phyloP scores from a whole-genome alignment of 1,140 invertebrate species.

The Drosophila equinoxialis region DNA sequence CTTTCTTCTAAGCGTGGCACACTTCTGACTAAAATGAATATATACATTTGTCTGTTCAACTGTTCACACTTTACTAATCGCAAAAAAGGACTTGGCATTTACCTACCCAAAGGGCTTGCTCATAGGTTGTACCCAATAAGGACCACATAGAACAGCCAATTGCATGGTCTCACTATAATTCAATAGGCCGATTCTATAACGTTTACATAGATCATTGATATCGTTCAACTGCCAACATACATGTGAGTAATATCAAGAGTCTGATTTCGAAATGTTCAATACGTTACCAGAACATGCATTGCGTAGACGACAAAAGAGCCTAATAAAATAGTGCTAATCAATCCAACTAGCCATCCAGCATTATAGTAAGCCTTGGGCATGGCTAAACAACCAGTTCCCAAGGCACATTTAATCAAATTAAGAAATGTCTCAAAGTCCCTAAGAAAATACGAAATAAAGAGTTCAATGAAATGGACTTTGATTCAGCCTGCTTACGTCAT shows the following conservation, averaged over 20 bases:
- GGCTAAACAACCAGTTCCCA: constrained; percentile 65
- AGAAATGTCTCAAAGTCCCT: constrained; percentile 57
- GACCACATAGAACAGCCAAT: constrained; percentile 42
- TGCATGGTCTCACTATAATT: constrained; percentile 57
- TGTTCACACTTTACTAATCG: too few species aligned
- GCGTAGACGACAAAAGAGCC: constrained; percentile 42
- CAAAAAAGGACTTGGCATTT: too few species aligned
- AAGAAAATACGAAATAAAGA: not conserved
- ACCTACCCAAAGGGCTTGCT: constrained; percentile 47
- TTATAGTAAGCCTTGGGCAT: constrained; percentile 49
- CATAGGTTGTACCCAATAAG: constrained; percentile 23
- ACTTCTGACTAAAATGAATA: too few species aligned
- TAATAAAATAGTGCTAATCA: constrained; percentile 43
- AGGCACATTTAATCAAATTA: constrained; percentile 51
- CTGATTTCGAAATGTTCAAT: too few species aligned
- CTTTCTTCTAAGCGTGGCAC: too few species aligned
- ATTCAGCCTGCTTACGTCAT: constrained; percentile 43
- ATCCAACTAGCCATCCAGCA: constrained; percentile 51
- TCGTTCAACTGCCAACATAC: constrained; percentile 30
- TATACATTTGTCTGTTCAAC: too few species aligned
- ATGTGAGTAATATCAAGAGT: not conserved
- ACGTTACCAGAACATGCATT: constrained; percentile 57
- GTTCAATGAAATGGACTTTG: not conserved
- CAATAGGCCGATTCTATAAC: constrained; percentile 10
- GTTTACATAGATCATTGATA: constrained; percentile 16